These are phyloP conservation scores for Anas capensis DNA, from an alignment of 2,797 vertebrate genomes.

Conservation along the genomic window DNA sequence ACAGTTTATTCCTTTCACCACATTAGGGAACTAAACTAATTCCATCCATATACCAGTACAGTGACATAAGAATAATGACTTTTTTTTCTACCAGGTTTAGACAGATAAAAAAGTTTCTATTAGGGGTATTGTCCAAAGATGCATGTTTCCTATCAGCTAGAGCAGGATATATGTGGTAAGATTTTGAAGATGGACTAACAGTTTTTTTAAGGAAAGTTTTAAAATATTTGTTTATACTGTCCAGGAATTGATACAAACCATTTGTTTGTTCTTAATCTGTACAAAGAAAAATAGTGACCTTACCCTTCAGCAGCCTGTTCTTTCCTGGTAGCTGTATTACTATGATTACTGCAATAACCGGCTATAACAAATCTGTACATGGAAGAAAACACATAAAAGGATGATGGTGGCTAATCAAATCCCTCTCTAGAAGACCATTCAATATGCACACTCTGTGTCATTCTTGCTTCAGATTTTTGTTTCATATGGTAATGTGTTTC, in stretches of 20 bases:
- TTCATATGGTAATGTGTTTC: constrained; percentile 27
- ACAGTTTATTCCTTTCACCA: neutral
- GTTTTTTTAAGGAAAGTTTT: neutral
- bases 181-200: neutral
- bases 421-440: neutral
- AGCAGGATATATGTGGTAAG: neutral
- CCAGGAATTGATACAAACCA: neutral
- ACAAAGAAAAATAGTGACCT: neutral
- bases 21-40: constrained; percentile 8
- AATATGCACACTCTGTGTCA: neutral
- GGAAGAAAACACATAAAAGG: neutral
- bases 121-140: neutral
- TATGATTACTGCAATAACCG: neutral
- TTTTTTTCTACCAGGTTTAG: neutral
- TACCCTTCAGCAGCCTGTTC: neutral
- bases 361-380: neutral
- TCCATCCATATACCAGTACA: neutral
- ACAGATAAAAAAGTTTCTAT: neutral
- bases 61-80: neutral
- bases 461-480: constrained; percentile 15
- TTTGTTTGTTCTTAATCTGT: neutral
- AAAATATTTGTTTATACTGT: neutral
- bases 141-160: neutral
- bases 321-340: neutral
- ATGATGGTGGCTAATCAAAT: neutral